Conservation (phyloP, 2,888 invertebrate genomes). For the Galerucella pusilla region DNA sequence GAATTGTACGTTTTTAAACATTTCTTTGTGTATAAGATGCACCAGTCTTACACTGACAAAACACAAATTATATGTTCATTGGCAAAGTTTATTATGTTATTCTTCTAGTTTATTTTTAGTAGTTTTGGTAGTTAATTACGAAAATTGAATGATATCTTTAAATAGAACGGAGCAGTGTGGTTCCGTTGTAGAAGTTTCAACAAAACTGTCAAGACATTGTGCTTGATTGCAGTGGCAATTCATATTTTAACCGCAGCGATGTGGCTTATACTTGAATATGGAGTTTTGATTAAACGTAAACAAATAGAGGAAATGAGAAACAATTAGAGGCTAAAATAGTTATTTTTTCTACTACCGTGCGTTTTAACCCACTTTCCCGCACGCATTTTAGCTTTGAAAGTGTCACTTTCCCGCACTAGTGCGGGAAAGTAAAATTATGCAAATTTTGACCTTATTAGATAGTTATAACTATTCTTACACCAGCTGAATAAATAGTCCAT, state of each 20-base stretch:
- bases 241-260: background rate
- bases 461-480: too few species aligned
- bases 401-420: too few species aligned
- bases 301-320: background rate
- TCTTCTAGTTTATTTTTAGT: constrained; percentile 2
- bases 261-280: background rate
- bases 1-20: background rate
- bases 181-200: constrained; percentile 1
- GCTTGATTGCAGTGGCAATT: background rate
- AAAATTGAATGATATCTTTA: constrained; percentile 8
- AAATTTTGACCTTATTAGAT: too few species aligned
- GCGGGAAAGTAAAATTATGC: too few species aligned
- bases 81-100: constrained; percentile 4
- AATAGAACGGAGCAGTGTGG: background rate
- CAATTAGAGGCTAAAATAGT: background rate
- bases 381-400: too few species aligned
- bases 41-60: background rate
- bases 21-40: background rate
- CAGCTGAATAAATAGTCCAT: too few species aligned
- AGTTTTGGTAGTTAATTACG: constrained; percentile 5
- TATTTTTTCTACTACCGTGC: too few species aligned
- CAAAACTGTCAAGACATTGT: constrained; percentile 2
- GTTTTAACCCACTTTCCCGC: too few species aligned
- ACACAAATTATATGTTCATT: background rate
- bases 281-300: background rate